These are phyloP conservation scores for Hololepta plana DNA, from an alignment of 2,888 invertebrate species.

Conservation along the genomic window DNA sequence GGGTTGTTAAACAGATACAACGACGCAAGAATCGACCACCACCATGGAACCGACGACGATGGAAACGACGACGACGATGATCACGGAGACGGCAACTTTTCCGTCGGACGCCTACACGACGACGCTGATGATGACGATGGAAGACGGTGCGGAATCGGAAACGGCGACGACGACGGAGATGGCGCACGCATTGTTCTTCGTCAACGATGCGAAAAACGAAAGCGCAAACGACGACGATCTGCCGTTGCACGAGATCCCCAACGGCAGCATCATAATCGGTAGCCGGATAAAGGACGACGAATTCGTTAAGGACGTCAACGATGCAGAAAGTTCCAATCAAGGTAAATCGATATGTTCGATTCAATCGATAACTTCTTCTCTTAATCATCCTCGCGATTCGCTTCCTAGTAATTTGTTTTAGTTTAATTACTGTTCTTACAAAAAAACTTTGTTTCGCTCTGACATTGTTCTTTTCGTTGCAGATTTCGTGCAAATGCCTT, in stretches of 20 bases:
- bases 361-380: no score
- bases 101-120: constrained; percentile 6
- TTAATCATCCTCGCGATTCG: no score
- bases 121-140: constrained; percentile 3
- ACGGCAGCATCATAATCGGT: constrained; percentile 7
- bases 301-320: no score
- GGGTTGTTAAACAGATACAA: no score
- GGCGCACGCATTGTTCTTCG: constrained; percentile 15
- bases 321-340: no score
- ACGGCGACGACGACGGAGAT: constrained; percentile 9
- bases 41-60: constrained; percentile 7
- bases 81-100: constrained; percentile 7
- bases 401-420: no score
- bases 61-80: constrained; percentile 6
- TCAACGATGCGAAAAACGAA: no score
- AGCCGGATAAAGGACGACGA: constrained; percentile 6
- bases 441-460: no score
- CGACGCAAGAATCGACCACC: constrained; percentile 6
- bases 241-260: constrained; percentile 9
- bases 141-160: constrained; percentile 6
- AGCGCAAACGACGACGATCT: constrained; percentile 6
- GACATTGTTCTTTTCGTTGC: no score
- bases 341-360: no score
- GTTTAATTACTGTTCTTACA: no score
- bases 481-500: no score